Base-by-base conservation (phyloP, 1,140 invertebrate genomes). In the Leucophenga varia region DNA sequence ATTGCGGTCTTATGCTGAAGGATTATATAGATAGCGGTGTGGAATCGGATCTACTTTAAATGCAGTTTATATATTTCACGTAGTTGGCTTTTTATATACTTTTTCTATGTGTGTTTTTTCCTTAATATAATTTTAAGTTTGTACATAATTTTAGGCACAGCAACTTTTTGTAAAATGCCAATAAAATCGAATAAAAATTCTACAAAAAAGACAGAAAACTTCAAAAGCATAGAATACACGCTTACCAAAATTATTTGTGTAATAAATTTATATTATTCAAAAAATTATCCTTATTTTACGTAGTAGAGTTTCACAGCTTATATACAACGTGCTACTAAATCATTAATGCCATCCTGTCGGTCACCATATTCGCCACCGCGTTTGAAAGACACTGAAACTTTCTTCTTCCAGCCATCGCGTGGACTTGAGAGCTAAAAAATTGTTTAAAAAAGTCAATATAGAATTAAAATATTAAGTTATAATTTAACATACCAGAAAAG, bases 11-110 rank as follows among this genome's bases (percentile, higher is more conserved):
- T 10, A 41, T 59, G 37, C 25, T 82, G 1, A 72, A 76, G 53
- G 79, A 83, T 58, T 83, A 81, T 49, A 57, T 81, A 5, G 79
- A 80, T 28, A 78, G 76, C 51, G 80, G 79, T 12, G 68, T 83
- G n/a, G 79, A 81, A 36, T 75, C 79, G n/a, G 77, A 79, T 50
- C 57, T 74, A 42, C 52, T 52, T 32, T 67, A 59, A 49, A 10
- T 6, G 10, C 22, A 25, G 22, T 10, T 25, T 25, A 25, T 6
- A 6, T 6, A 25, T 25, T 6, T 6, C 22, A 25, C 22, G 22
- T 5, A 6, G 5, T 25, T 25, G 22, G 22, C 22, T 6, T 25
- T 25, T 10, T 25, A 6, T 6, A 25, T 25, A 25, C n/a, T n/a
- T n/a, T n/a, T n/a, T n/a, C n/a, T n/a, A n/a, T n/a, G n/a, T n/a